phyloP scores from a whole-genome alignment of 2,797 vertebrate species.

The Brachyrhaphis roseni region DNA sequence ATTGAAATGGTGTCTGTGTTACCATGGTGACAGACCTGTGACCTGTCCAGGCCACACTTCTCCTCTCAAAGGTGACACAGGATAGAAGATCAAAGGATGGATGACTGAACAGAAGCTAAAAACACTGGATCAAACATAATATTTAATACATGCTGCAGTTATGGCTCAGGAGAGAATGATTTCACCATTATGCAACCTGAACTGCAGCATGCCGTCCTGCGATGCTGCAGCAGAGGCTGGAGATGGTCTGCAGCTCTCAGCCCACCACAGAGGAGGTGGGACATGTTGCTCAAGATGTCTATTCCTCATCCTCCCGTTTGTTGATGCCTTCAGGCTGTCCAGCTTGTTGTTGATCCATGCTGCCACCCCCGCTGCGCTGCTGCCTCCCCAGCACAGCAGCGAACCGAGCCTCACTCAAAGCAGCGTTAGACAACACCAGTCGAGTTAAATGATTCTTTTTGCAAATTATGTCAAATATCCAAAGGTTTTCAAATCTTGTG shows the following conservation, averaged over 20 bases:
- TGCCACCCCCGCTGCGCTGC: conserved; percentile 58
- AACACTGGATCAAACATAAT: background rate
- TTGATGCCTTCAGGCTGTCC: conserved; percentile 69
- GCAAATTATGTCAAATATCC: conserved; percentile 9
- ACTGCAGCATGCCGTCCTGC: conserved; percentile 10
- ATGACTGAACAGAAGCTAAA: background rate
- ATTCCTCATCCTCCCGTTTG: conserved; percentile 53
- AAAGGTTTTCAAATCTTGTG: background rate
- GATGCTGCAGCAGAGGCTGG: conserved; percentile 46
- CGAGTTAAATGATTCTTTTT: conserved; percentile 17
- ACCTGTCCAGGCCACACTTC: background rate
- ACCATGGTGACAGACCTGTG: background rate
- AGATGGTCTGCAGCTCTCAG: conserved; percentile 46
- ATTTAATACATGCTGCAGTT: background rate
- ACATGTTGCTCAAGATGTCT: conserved; percentile 53
- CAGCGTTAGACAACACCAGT: conserved; percentile 27
- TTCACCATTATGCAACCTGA: conserved; percentile 37
- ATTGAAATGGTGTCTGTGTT: background rate
- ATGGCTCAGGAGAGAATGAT: background rate
- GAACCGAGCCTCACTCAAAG: conserved; percentile 13
- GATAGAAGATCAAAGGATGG: background rate
- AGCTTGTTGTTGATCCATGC: conserved; percentile 48
- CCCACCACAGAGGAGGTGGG: conserved; percentile 68
- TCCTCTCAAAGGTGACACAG: background rate
- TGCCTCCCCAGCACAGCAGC: conserved; percentile 41